phyloP scores from a whole-genome alignment of 2,113 vertebrate genomes.

The Ptilorrhoa leucosticta region DNA sequence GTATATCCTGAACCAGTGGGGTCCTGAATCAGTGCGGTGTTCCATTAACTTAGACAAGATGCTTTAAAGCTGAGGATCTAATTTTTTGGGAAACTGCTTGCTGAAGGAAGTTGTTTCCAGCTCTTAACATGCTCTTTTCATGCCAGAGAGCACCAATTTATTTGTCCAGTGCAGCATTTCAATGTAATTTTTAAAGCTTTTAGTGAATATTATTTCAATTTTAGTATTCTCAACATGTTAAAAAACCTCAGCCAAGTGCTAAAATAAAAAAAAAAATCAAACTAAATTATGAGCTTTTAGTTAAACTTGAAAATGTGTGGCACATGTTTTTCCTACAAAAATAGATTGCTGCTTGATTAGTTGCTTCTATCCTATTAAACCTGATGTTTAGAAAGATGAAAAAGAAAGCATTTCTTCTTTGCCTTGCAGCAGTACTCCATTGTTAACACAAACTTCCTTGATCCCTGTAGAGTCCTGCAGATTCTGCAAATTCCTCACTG shows the following conservation, averaged over 20 bases:
- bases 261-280: background rate
- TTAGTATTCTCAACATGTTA: background rate
- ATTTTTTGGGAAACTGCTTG: background rate
- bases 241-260: background rate
- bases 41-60: background rate
- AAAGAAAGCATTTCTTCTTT: background rate
- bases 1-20: background rate
- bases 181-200: background rate
- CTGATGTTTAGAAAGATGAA: background rate
- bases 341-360: background rate
- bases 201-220: background rate
- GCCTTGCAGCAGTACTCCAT: background rate
- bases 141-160: background rate
- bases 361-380: background rate
- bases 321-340: background rate
- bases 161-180: background rate
- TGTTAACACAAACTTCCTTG: conserved; percentile 15
- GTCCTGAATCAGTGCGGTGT: background rate
- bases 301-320: background rate
- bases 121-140: background rate
- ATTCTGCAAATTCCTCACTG: conserved; percentile 56
- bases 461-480: conserved; percentile 36
- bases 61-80: background rate
- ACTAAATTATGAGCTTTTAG: background rate
- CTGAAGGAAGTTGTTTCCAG: background rate